Percentiles rank a stretch among this genome's conserved stretches.
These are phyloP conservation scores for Malaclemys terrapin DNA, from an alignment of 2,113 vertebrate genomes.

Conservation along the genomic window DNA sequence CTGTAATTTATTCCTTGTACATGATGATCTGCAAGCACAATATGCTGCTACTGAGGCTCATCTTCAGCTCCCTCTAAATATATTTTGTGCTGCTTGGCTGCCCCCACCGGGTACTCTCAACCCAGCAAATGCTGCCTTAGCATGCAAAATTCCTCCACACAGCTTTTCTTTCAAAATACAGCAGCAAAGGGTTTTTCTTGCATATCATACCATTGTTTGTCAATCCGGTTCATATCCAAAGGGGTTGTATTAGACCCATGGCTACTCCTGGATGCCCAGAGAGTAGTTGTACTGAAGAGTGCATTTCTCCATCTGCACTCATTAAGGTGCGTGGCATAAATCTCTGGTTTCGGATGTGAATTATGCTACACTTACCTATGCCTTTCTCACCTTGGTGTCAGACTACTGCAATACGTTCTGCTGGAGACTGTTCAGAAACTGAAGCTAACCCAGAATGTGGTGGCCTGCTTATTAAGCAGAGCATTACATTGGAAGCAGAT, in stretches of 20 bases:
- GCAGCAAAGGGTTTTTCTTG: background rate
- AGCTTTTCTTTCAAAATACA: conserved; percentile 2
- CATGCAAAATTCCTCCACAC: background rate
- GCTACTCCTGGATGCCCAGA: background rate
- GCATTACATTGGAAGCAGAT: fast-evolving
- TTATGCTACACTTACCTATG: background rate
- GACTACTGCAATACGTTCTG: background rate
- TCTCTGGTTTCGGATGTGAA: background rate
- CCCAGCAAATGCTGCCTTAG: background rate
- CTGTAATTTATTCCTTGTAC: conserved; percentile 39
- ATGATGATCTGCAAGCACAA: background rate
- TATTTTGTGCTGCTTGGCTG: conserved; percentile 38
- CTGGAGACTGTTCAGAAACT: background rate
- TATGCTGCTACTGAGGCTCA: background rate
- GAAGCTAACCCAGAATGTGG: background rate
- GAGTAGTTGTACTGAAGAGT: background rate
- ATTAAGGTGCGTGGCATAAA: background rate
- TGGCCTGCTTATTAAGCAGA: background rate
- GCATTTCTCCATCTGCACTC: background rate
- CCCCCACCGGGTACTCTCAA: conserved; percentile 35
- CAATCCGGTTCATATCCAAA: background rate
- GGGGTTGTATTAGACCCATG: background rate
- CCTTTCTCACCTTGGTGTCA: background rate
- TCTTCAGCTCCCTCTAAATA: conserved; percentile 26
- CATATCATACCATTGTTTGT: background rate